phyloP scores from a whole-genome alignment of 2,888 invertebrate genomes.

The Andrena haemorrhoa region DNA sequence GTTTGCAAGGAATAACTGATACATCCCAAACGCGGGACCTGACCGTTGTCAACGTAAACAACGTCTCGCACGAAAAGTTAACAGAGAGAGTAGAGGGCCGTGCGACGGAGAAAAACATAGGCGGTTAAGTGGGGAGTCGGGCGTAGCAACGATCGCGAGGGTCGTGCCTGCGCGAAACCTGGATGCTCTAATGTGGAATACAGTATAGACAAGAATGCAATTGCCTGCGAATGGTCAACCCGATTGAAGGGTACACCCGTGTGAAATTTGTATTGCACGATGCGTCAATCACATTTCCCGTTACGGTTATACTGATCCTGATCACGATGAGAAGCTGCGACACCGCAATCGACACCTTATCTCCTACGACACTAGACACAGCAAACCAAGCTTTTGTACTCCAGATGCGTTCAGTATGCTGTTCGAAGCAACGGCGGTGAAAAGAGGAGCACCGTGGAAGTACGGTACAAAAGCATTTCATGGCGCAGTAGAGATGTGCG shows the following conservation, averaged over 20 bases:
- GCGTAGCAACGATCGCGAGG: no score
- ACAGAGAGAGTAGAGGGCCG: no score
- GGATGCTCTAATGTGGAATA: no score
- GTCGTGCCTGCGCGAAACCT: no score
- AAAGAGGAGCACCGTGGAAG: background rate
- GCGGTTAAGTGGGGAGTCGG: no score
- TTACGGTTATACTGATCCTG: background rate
- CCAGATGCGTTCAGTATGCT: background rate
- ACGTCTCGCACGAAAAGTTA: no score
- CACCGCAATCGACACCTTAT: background rate
- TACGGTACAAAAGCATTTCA: background rate
- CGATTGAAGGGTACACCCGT: background rate
- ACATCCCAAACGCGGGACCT: no score
- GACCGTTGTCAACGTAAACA: no score
- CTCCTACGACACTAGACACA: background rate
- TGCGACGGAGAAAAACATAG: no score
- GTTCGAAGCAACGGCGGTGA: background rate
- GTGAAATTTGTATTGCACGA: conserved; percentile 6
- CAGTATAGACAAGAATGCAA: conserved; percentile 1
- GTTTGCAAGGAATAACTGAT: no score
- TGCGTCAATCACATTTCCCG: conserved; percentile 7
- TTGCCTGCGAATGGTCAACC: background rate
- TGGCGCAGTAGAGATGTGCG: background rate
- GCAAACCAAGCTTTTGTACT: background rate
- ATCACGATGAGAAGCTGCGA: background rate